Evolutionary conservation across 1,140 invertebrate genomes (phyloP).

Genomic region (Drosophila arawakana): DNA sequence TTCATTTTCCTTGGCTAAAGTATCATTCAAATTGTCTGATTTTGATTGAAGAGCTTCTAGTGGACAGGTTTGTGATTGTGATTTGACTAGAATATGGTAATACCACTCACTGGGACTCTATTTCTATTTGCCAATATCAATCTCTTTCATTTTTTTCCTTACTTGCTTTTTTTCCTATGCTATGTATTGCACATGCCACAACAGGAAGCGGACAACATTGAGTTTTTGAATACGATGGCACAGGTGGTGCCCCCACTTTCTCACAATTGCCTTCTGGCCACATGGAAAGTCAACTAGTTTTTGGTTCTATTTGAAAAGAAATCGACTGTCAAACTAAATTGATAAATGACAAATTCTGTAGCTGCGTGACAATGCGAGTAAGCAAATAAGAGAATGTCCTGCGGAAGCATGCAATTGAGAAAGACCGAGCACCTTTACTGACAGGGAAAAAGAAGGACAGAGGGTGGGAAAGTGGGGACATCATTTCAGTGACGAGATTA

Average conservation of each 20-base stretch:
- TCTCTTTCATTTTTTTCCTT: constrained; percentile 26
- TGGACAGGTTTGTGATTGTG: constrained; percentile 67
- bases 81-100: constrained; percentile 82
- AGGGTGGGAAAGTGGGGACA: constrained; percentile 23
- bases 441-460: constrained; percentile 1
- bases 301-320: constrained; percentile 71
- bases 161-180: not conserved
- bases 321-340: constrained; percentile 83
- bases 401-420: constrained; percentile 62
- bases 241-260: constrained; percentile 14
- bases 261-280: constrained; percentile 16
- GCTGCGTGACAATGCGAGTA: constrained; percentile 63
- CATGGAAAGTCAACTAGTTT: constrained; percentile 63
- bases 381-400: constrained; percentile 34
- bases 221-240: constrained; percentile 31
- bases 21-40: constrained; percentile 61
- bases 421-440: constrained; percentile 23
- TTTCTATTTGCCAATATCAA: constrained; percentile 27
- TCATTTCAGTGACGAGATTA: constrained; percentile 74
- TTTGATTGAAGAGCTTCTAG: constrained; percentile 72
- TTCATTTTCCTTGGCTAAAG: constrained; percentile 46
- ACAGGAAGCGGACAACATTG: constrained; percentile 27
- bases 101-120: constrained; percentile 41
- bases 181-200: constrained; percentile 46
- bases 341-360: constrained; percentile 76